Base-by-base conservation (phyloP, 2,113 vertebrate species). In the Tachuris rubrigastra region DNA sequence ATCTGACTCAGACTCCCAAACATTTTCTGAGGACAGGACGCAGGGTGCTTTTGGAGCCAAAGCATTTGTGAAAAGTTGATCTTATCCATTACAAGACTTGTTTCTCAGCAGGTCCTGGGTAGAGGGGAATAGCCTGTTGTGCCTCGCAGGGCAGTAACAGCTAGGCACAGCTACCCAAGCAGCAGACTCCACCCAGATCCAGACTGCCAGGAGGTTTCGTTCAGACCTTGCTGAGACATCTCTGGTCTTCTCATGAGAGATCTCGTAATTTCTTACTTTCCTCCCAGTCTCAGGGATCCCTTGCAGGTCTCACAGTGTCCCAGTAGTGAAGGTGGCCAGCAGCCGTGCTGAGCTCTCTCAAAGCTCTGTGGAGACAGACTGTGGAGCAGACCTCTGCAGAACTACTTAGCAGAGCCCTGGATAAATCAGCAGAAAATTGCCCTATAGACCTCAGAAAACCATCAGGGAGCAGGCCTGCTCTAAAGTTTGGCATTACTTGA, bases 91-190 rank as follows among this genome's bases (percentile, higher is more conserved):
- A n/a, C 10, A 69, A 50, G 24, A 35, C 15, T 33, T 37, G 5
- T n/a, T 92, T 78, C 76, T 62, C 5, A 3, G 59, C 0, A 7
- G 9, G 14, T 39, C 77, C 60, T 21, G 20, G 12, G 27, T 7
- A n/a, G 67, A 59, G 28, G 8, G 18, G 22, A 80, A 67, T 1
- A n/a, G 39, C 42, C 35, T 58, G 18, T 47, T 50, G 62, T 3
- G 3, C 46, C 33, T 62, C 0, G 0, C 49, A 62, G 41, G 49
- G 13, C 23, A 27, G 12, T 0, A 7, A 63, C 8, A 62, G 8
- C 31, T 49, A 35, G 33, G 23, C 31, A 63, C 6, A 8, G 30
- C 47, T 22, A 39, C 55, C 7, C 30, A 55, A 88, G 67, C 8
- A 67, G 35, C 39, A 59, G 41, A 17, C 16, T 65, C 39, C 58